Evolutionary conservation across 2,888 invertebrate species (phyloP).

Genomic region (Lagria hirta): DNA sequence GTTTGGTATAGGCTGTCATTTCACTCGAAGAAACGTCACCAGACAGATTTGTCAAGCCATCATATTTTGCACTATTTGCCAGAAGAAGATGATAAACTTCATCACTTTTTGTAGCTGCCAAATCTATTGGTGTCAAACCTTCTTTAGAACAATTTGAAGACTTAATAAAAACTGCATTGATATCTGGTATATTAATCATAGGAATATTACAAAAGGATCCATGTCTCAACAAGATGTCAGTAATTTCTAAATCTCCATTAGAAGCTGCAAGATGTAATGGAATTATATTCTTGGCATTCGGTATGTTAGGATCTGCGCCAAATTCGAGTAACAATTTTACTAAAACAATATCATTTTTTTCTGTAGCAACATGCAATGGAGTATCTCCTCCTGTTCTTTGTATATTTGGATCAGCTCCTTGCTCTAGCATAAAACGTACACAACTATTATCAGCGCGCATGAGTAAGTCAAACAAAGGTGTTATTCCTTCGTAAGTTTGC

Average conservation of each 20-base stretch:
- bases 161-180: constrained; percentile 2
- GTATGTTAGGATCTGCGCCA: constrained; percentile 3
- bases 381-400: constrained; percentile 1
- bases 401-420: constrained; percentile 5
- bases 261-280: constrained; percentile 5
- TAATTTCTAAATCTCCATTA: constrained; percentile 4
- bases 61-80: background rate
- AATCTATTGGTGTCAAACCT: background rate
- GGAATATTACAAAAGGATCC: constrained; percentile 5
- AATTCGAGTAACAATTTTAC: background rate
- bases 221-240: background rate
- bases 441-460: too few species aligned
- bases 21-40: too few species aligned
- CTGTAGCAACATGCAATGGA: constrained; percentile 3
- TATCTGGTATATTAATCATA: constrained; percentile 1
- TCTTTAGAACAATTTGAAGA: background rate
- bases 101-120: background rate
- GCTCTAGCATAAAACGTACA: background rate
- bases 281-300: constrained; percentile 4
- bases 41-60: background rate
- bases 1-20: too few species aligned
- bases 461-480: constrained; percentile 5
- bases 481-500: background rate
- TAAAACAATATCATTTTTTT: background rate
- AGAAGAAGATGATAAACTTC: background rate